Conservation (phyloP, 2,113 vertebrate genomes). For the Grantiella picta region DNA sequence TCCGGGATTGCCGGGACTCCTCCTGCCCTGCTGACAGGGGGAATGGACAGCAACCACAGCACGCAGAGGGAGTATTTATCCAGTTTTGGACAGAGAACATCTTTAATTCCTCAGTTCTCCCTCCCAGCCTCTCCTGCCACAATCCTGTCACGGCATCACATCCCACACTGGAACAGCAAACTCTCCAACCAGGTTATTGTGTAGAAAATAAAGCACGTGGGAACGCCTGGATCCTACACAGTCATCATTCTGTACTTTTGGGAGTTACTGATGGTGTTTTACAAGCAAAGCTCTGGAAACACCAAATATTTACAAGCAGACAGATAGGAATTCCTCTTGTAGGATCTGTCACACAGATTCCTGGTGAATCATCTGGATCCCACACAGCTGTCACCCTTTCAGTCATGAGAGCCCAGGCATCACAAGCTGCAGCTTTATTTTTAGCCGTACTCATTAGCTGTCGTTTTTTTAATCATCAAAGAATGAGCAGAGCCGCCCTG, state of each 20-base stretch:
- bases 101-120: background rate
- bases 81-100: rapidly evolving
- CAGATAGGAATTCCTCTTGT: background rate
- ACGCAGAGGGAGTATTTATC: background rate
- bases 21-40: background rate
- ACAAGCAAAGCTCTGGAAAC: background rate
- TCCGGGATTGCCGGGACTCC: background rate
- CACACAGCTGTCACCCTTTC: background rate
- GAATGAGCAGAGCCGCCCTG: background rate
- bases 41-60: background rate
- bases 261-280: background rate
- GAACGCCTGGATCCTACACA: background rate
- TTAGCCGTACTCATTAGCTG: background rate
- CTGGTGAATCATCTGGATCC: background rate
- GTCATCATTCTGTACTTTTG: background rate
- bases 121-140: background rate
- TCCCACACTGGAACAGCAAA: background rate
- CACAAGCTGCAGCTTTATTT: background rate
- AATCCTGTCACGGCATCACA: background rate
- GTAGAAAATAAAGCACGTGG: rapidly evolving
- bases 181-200: background rate
- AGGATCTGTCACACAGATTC: background rate
- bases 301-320: background rate
- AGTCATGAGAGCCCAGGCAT: background rate
- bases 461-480: background rate